Conservation (phyloP, 2,113 vertebrate species). For the Psammodynastes pulverulentus region DNA sequence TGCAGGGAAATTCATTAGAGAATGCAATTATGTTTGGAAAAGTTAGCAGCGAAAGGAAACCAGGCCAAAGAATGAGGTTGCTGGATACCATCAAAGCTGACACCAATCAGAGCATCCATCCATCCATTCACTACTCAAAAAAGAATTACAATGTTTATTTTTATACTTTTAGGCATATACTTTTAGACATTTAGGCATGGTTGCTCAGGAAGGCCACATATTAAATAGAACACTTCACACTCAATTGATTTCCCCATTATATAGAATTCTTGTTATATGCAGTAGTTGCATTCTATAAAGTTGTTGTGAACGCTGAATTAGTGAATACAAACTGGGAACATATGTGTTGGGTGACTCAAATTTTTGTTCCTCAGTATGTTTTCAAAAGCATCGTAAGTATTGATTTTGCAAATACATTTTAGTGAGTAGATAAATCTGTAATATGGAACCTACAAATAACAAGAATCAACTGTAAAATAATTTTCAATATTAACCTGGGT, state of each 20-base stretch:
- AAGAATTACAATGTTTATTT: too few species aligned
- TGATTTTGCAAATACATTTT: not conserved
- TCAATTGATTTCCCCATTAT: not conserved
- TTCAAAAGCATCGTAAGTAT: not conserved
- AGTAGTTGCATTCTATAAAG: not conserved
- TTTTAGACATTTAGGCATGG: not conserved
- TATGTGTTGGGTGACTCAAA: not conserved
- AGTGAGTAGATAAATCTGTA: not conserved
- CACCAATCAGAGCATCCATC: too few species aligned
- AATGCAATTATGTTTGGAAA: too few species aligned
- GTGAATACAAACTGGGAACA: not conserved
- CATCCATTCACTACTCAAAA: too few species aligned
- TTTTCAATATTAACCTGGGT: not conserved
- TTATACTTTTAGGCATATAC: too few species aligned
- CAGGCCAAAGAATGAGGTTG: too few species aligned
- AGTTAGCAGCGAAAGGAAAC: too few species aligned
- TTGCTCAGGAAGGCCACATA: not conserved
- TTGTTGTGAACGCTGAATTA: not conserved
- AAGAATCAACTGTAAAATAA: not conserved
- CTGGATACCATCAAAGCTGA: too few species aligned
- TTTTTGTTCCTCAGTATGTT: not conserved
- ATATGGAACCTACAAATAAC: not conserved
- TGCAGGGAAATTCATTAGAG: too few species aligned
- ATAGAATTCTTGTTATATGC: not conserved
- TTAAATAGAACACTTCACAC: not conserved